Base-by-base conservation (phyloP, 2,888 invertebrate species). In the Athetis lepigone region DNA sequence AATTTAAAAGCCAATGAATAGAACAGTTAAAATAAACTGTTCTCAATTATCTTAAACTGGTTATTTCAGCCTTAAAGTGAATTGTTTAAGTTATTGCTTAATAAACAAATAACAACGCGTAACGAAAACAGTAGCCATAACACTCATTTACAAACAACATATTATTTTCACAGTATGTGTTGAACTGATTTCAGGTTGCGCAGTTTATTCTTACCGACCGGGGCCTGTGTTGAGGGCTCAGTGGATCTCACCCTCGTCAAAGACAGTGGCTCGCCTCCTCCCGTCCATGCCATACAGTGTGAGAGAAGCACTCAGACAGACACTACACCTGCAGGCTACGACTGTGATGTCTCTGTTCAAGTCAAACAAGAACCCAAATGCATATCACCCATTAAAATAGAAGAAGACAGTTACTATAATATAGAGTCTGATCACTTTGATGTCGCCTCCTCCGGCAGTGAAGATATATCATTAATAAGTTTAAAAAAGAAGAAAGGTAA, bases 301-400 rank as follows among this genome's bases (percentile, higher is more conserved):
- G 86, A 90, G 11, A 88, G 85, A 47, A 77, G 85, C 54, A 92
- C 92, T 2, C 93, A 93, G 74, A 93, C 93, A 0, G 90, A 91
- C 0, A 47, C 11, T n/a, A 37, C 40, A 9, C 50, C 51, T 23
- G 43, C 39, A 47, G 27, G 36, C 13, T 49, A 43, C 19, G 42
- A 62, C 7, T 46, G 49, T 19, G 33, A 42, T 47, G 36, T 23
- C 21, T 27, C 55, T 8, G 57, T 85, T 0, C 75, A 83, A 62
- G 78, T 92, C 4, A 91, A 92, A 77, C 75, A 85, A 25, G 93
- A 94, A 75, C 89, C 88, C 0, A 67, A 62, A 37, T 43, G 72
- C 4, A 57, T 65, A n/a, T 73, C 80, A 21, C 71, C 78, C 2
- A 76, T 92, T 18, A 93, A 92, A 70, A 81, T 85, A 40, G 92